These are phyloP conservation scores for mouse (Mus musculus) DNA, from an alignment of 2,113 vertebrate species.

Conservation along the genomic window DNA sequence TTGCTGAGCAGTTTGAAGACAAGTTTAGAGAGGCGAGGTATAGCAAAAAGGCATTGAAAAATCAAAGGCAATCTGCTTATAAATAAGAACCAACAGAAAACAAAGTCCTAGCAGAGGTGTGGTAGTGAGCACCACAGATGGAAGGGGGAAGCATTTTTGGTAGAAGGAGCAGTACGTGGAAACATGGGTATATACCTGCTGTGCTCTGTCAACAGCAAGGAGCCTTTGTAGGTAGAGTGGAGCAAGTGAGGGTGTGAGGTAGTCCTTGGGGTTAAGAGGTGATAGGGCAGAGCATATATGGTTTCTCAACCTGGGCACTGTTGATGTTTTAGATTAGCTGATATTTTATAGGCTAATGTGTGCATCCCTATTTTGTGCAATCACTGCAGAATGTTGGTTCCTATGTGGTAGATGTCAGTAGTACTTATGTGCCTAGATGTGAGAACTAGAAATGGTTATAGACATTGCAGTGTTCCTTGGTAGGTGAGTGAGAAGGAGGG, in stretches of 20 bases:
- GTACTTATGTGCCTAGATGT: not conserved
- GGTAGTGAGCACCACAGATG: not conserved
- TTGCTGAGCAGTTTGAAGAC: constrained; percentile 46
- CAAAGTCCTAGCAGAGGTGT: constrained; percentile 21
- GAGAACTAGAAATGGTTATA: constrained; percentile 13
- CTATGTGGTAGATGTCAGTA: not conserved
- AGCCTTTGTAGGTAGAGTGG: not conserved
- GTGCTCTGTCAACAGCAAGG: not conserved
- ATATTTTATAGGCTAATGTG: not conserved
- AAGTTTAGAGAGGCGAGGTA: not conserved
- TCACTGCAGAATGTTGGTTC: not conserved
- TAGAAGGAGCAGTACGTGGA: not conserved
- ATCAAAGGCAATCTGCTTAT: constrained; percentile 10
- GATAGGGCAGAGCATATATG: not conserved
- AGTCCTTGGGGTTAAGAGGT: constrained; percentile 8
- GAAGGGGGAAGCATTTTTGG: not conserved
- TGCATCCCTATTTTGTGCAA: not conserved
- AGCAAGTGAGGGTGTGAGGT: not conserved
- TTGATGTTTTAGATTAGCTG: not conserved
- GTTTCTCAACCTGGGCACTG: not conserved
- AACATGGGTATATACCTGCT: not conserved
- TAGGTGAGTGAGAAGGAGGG: not conserved
- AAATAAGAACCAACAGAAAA: not conserved
- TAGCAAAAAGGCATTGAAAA: constrained; percentile 47
- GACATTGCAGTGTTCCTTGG: not conserved